Base-by-base conservation (phyloP, 2,797 vertebrate genomes). In the Apodemus agrarius region DNA sequence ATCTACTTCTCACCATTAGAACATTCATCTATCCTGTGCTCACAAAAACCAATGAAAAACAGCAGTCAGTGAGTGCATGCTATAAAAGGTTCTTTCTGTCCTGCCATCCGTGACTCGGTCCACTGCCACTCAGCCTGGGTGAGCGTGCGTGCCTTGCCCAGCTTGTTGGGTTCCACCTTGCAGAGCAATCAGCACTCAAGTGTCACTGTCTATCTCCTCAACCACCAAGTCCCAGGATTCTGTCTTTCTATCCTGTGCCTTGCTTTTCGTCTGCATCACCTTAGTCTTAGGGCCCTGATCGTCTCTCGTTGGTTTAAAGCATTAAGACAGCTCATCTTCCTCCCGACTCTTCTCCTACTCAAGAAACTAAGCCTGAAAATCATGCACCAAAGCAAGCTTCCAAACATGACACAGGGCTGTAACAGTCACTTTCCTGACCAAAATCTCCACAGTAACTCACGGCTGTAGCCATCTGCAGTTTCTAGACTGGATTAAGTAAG, bases 41-140 rank as follows among this genome's bases (percentile, higher is more conserved):
- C 59, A 96, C 40, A 95, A 86, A 86, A 94, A 52, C 34, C 22
- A 96, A 43, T 85, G 67, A 89, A 85, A 86, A 96, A 24, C 13
- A 65, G 46, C 52, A 91, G 24, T 17, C 31, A 89, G 4, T 49
- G 46, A 54, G 11, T 29, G 9, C 63, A 54, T 2, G 85, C 26
- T 52, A 22, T 24, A 21, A 87, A 81, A 96, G 57, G 81, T 8
- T 89, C 34, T 26, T 8, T 89, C 34, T 26, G 88, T 7, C 69
- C 40, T 67, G 78, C 16, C n/a, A 67, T 7, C 49, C 52, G 63
- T 75, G 52, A 61, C 26, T 83, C 43, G 52, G 5, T 52, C 93
- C 14, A 78, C 49, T 29, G 69, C 24, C 24, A 89, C 40, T 86
- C 59, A 3, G 19, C 72, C 61, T 69, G 89, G 16, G 74, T 72